These are phyloP conservation scores for Carduelis carduelis DNA, from an alignment of 2,797 vertebrate species.

Conservation along the genomic window DNA sequence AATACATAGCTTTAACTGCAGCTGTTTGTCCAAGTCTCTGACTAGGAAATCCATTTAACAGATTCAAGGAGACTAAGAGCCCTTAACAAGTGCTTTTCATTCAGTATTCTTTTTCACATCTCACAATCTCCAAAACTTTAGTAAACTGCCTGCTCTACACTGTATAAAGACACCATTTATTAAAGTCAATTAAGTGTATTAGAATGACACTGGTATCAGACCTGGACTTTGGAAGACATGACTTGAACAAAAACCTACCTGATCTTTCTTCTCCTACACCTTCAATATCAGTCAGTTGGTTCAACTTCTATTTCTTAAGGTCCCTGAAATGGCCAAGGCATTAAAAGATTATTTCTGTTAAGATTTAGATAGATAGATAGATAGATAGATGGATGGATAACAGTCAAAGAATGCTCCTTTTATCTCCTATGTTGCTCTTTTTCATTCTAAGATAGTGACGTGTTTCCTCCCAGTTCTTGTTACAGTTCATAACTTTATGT, in stretches of 20 bases:
- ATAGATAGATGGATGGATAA: no score
- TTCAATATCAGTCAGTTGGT: not conserved
- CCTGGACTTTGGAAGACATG: not conserved
- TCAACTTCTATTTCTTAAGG: not conserved
- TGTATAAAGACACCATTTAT: not conserved
- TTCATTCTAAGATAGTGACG: not conserved
- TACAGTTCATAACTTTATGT: not conserved
- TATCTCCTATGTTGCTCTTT: not conserved
- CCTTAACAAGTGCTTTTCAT: not conserved
- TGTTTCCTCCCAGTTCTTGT: not conserved
- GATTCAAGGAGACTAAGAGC: not conserved
- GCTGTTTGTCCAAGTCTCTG: not conserved
- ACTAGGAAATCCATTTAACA: not conserved
- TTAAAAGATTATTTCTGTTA: not conserved
- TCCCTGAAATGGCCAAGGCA: not conserved
- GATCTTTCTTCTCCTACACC: not conserved
- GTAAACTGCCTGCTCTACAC: not conserved
- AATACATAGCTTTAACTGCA: not conserved
- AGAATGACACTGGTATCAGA: not conserved
- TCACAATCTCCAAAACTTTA: not conserved
- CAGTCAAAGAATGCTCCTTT: not conserved
- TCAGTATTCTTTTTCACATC: not conserved
- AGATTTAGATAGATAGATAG: not conserved
- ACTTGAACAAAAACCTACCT: not conserved
- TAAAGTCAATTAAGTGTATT: not conserved